Evolutionary conservation across 2,113 vertebrate species (phyloP), one percentile per base, ranked within the genome.

Genomic region (Gallinago undulata): DNA sequence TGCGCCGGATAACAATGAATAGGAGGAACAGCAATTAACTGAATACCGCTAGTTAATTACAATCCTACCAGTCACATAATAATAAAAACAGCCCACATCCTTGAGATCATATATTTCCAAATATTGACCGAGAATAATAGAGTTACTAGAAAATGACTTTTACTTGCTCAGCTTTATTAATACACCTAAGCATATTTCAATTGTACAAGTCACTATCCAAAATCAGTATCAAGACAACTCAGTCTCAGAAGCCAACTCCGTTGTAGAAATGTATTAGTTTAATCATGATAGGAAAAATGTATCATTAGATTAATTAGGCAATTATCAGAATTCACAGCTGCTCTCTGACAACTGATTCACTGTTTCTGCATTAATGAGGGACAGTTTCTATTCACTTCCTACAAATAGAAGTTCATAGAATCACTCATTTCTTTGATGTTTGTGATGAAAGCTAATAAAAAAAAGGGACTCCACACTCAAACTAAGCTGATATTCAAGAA

Each of bases 271-370:
- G 18, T 89, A 93, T 96, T 96, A 96, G 94, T 92, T 94, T 94
- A 95, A 97, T 97, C 97, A 95, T 85, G 96, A 97, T 90, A 95
- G 87, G 37, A 92, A 97, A 97, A 97, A 92, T 92, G 51, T 97
- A 97, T 96, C 94, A 97, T 98, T 97, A 98, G 86, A 98, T 98
- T 98, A 98, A 98, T 98, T 97, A 97, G 94, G 96, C 97, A 97
- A 97, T 98, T 97, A 98, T 94, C 91, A 98, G 95, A 97, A 95
- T 94, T 97, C 97, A 97, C 96, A 98, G 97, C 97, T 98, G 97
- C 83, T 97, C 96, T 96, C 93, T 97, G 91, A 98, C 96, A 97
- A 97, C 87, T 89, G 90, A 89, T 84, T 96, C 83, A 85, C 48
- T 73, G 60, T 60, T 67, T 97, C 76, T 92, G 90, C 93, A 89